Conservation (phyloP, 2,888 invertebrate species). For the Caenorhabditis sp. region DNA sequence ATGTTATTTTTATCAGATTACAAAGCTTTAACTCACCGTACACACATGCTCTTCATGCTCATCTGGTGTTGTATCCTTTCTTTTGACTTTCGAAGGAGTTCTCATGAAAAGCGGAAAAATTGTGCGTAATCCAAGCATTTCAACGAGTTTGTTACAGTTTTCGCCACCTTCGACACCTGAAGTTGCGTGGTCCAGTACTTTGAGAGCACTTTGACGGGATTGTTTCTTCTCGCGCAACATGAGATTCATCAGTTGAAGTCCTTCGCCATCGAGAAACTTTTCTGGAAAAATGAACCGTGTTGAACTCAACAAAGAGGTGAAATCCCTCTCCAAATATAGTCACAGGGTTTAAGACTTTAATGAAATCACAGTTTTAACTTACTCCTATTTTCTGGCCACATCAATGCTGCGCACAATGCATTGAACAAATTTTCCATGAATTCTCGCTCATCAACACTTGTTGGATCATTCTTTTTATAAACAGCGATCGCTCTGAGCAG, state of each 20-base stretch:
- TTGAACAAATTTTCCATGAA: slow-evolving; percentile 99
- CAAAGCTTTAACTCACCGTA: slow-evolving; percentile 45
- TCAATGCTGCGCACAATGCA: slow-evolving; percentile 89
- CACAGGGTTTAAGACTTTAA: no score
- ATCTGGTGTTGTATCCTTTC: slow-evolving; percentile 74
- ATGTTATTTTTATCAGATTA: no score
- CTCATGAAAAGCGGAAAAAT: slow-evolving; percentile 99
- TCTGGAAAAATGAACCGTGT: slow-evolving; percentile 17
- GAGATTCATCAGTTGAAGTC: slow-evolving; percentile 97
- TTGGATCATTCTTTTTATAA: slow-evolving; percentile 68
- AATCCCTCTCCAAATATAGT: no score
- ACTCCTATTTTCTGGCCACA: slow-evolving; percentile 85
- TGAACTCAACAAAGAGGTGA: background rate
- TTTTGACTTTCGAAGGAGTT: slow-evolving; percentile 85
- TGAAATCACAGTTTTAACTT: background rate
- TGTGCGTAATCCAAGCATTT: slow-evolving; percentile 90
- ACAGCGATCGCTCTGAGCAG: slow-evolving; percentile 79
- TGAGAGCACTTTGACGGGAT: slow-evolving; percentile 92
- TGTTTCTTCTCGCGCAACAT: slow-evolving; percentile 97
- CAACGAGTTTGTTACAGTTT: slow-evolving; percentile 92
- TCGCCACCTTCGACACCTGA: slow-evolving; percentile 90
- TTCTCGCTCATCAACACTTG: slow-evolving; percentile 85
- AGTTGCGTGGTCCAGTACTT: slow-evolving; percentile 91
- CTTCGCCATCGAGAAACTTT: slow-evolving; percentile 92
- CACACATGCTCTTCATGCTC: slow-evolving; percentile 83